Conservation (phyloP, 2,113 vertebrate species). For the human region GRCh38 chr4:160848001-160848500, state of each 20-base stretch:
- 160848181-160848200: too few relatives aligned
- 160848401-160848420: neutral
- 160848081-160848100: neutral
- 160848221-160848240: neutral
- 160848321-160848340: neutral
- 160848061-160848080: neutral
- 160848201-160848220: neutral
- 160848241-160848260: neutral
- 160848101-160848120: neutral
- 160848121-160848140: neutral
- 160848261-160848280: neutral
- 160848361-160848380: neutral
- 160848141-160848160: neutral
- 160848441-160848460: neutral
- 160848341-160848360: neutral
- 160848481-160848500: neutral
- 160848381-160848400: neutral
- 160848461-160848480: neutral
- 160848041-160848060: neutral
- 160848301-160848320: neutral
- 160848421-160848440: neutral
- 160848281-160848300: neutral
- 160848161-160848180: neutral
- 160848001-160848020: neutral
- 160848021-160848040: neutral